Evolutionary conservation across 2,888 invertebrate species (phyloP).

Genomic region (Branchinecta sandiegonensis): DNA sequence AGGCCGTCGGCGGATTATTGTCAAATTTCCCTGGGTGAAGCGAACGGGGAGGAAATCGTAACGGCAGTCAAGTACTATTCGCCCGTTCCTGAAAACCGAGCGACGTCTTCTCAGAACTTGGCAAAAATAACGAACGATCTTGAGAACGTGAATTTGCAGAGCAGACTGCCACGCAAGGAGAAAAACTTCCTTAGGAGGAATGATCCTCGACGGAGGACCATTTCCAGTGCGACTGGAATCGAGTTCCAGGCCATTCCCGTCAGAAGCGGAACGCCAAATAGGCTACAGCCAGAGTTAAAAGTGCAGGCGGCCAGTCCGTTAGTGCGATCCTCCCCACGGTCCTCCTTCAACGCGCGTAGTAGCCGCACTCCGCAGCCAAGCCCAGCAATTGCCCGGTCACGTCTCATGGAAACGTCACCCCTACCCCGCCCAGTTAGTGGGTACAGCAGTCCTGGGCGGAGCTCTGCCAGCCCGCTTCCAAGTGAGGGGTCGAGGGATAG

Average conservation of each 20-base stretch:
- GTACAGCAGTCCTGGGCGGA: not conserved
- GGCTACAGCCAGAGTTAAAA: not conserved
- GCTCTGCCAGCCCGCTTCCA: slow-evolving; percentile 11
- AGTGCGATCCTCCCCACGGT: slow-evolving; percentile 1
- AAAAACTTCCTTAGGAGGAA: not conserved
- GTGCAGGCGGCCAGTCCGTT: not conserved
- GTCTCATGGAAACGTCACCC: not conserved
- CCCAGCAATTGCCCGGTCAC: not conserved
- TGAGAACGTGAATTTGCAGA: not conserved
- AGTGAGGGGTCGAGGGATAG: slow-evolving; percentile 4
- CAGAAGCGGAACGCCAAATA: not conserved
- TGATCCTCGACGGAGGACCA: not conserved
- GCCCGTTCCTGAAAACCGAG: not conserved
- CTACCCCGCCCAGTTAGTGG: not conserved
- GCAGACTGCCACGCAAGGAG: not conserved
- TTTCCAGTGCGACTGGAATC: not conserved
- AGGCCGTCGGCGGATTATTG: not conserved
- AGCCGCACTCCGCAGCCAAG: not conserved
- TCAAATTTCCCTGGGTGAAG: not conserved
- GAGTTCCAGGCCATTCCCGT: not conserved
- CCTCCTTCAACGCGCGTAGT: not conserved
- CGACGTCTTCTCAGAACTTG: not conserved
- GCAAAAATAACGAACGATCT: not conserved
- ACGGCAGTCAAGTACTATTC: slow-evolving; percentile 1
- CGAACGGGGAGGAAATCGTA: slow-evolving; percentile 3